Percentiles rank a stretch among this genome's conserved stretches.
Conservation (phyloP, 1,140 invertebrate genomes). For the Melipona quadrifasciata region DNA sequence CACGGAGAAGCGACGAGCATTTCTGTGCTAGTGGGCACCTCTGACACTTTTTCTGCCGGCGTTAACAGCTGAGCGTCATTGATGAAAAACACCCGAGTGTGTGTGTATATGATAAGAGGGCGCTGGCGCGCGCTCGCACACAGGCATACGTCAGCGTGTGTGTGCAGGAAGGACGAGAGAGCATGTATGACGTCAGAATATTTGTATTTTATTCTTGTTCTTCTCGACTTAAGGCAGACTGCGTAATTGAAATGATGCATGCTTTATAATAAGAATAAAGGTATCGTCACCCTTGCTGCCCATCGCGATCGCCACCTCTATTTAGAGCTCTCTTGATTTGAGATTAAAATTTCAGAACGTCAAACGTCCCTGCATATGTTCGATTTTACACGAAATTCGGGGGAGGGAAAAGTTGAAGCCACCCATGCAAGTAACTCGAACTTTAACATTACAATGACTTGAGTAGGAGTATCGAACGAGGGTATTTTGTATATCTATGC, state of each 20-base stretch:
- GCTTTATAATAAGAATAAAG: no score
- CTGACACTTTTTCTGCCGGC: constrained; percentile 1
- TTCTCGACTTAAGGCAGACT: background rate
- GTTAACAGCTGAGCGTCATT: constrained; percentile 49
- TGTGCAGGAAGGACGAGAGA: background rate
- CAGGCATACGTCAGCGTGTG: no score
- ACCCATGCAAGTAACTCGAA: background rate
- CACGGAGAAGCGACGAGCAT: background rate
- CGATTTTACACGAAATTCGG: background rate
- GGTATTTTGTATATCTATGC: background rate
- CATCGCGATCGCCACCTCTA: background rate
- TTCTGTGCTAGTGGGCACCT: no score
- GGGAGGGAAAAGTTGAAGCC: background rate
- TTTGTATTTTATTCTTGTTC: constrained; percentile 9
- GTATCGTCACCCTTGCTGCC: background rate
- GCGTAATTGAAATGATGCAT: constrained; percentile 22
- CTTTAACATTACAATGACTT: background rate
- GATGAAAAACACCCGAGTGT: constrained; percentile 11
- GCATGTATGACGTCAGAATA: constrained; percentile 33
- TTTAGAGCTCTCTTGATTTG: background rate
- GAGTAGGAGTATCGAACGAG: background rate
- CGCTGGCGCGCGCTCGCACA: background rate
- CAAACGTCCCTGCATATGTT: background rate
- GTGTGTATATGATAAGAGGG: background rate
- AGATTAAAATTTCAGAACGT: background rate